Conservation (phyloP, 2,113 vertebrate genomes). For the Pangasianodon hypophthalmus region DNA sequence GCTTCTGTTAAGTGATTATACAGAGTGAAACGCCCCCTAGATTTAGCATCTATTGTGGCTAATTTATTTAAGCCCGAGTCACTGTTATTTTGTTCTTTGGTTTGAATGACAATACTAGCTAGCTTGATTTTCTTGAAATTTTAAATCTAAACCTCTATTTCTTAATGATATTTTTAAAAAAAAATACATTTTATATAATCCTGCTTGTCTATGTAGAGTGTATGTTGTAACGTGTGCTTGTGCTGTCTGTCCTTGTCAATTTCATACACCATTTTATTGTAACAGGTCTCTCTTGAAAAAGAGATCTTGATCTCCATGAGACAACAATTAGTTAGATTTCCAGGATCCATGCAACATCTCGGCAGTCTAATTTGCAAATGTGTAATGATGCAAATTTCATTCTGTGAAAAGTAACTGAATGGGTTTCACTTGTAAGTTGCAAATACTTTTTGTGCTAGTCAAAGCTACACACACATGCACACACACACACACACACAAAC, state of each 20-base stretch:
- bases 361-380: neutral
- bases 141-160: neutral
- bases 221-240: neutral
- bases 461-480: neutral
- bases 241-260: neutral
- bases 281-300: neutral
- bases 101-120: neutral
- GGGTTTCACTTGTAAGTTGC: neutral
- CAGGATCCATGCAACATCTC: neutral
- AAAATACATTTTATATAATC: neutral
- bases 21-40: neutral
- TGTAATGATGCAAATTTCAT: neutral
- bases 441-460: neutral
- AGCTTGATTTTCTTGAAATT: neutral
- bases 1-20: neutral
- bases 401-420: neutral
- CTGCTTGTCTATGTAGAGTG: neutral
- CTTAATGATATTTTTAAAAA: neutral
- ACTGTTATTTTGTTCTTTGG: neutral
- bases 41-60: neutral
- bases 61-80: neutral
- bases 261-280: neutral
- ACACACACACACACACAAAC: neutral
- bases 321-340: neutral
- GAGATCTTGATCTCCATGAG: neutral